phyloP scores from a whole-genome alignment of 1,140 invertebrate genomes.

The Caenorhabditis latens region DNA sequence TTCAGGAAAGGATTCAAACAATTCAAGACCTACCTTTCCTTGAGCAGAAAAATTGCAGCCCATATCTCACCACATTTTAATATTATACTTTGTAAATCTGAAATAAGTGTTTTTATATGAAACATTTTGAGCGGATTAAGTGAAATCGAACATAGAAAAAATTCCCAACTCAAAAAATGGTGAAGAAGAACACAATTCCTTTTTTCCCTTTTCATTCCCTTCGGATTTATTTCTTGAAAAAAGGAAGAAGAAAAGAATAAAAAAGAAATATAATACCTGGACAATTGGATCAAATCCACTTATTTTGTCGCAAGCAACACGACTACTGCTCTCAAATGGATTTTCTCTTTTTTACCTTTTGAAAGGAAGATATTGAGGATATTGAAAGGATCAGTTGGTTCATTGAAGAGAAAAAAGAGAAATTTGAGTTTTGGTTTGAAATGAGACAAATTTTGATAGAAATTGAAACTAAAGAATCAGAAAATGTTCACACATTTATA shows the following conservation, averaged over 20 bases:
- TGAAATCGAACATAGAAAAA: background rate
- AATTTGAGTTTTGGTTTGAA: background rate
- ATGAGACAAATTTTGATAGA: too few relatives aligned
- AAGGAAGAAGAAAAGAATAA: background rate
- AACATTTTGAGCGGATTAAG: background rate
- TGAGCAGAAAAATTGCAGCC: slow-evolving; percentile 33
- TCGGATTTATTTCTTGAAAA: background rate
- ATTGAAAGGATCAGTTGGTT: background rate
- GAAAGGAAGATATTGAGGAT: background rate
- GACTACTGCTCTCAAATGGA: background rate
- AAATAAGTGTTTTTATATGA: background rate
- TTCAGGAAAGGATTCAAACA: background rate
- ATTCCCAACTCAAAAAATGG: background rate
- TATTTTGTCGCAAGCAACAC: background rate
- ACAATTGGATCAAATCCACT: slow-evolving; percentile 44
- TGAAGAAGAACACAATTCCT: slow-evolving; percentile 35
- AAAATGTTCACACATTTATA: too few relatives aligned
- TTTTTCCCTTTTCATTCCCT: background rate
- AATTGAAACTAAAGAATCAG: too few relatives aligned
- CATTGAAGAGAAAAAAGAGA: background rate
- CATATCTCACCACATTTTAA: slow-evolving; percentile 21
- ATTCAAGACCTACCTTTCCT: background rate
- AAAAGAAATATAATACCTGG: slow-evolving; percentile 44
- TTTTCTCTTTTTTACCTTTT: slow-evolving; percentile 1
- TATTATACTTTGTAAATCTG: background rate